A percentile compares a stretch with the other conserved stretches of the same genome.
Conservation (phyloP, 2,888 invertebrate species). For the Muscina levida region DNA sequence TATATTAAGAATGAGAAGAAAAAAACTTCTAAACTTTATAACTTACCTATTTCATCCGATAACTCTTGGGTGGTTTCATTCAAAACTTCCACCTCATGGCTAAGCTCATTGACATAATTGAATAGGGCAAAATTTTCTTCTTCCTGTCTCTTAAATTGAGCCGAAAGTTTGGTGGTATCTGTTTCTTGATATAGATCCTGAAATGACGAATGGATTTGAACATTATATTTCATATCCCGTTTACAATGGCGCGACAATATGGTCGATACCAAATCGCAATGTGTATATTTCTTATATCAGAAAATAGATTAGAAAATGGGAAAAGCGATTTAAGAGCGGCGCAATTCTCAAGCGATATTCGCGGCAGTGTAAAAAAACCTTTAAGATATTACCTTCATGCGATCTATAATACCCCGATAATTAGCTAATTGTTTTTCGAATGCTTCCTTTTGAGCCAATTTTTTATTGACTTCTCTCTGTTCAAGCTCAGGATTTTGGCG, state of each 20-base stretch:
- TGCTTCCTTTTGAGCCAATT: slow-evolving; percentile 84
- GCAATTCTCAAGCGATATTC: no score
- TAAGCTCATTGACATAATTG: slow-evolving; percentile 93
- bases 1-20: no score
- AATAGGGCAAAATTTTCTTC: slow-evolving; percentile 95
- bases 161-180: slow-evolving; percentile 85
- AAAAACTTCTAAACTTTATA: background rate
- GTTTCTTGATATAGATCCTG: slow-evolving; percentile 81
- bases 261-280: no score
- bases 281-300: no score
- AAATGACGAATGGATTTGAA: background rate
- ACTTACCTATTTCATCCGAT: slow-evolving; percentile 83
- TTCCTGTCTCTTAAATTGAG: slow-evolving; percentile 90
- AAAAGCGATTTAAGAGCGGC: no score
- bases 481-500: slow-evolving; percentile 88
- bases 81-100: slow-evolving; percentile 89
- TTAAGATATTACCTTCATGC: slow-evolving; percentile 87
- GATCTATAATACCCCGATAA: slow-evolving; percentile 87
- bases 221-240: no score
- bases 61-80: slow-evolving; percentile 85
- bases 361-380: no score
- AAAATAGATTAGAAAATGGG: no score
- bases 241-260: no score
- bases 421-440: slow-evolving; percentile 86
- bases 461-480: slow-evolving; percentile 86